A percentile compares a stretch with the other conserved stretches of the same genome.
phyloP scores from a whole-genome alignment of 1,140 invertebrate species.

The Odontomachus brunneus region DNA sequence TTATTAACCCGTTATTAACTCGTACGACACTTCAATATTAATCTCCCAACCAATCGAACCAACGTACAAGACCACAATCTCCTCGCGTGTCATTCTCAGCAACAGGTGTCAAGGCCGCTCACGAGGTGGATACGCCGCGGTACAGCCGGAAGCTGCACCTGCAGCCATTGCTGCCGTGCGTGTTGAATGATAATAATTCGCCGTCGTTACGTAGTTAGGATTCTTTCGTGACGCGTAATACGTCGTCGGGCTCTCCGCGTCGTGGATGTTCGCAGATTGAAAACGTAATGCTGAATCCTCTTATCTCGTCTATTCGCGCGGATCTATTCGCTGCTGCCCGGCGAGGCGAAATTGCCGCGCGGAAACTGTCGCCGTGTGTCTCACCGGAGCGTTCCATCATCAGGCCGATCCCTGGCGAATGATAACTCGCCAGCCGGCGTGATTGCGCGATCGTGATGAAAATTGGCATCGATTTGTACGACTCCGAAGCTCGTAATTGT shows the following conservation, averaged over 20 bases:
- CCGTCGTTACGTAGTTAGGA: constrained; percentile 44
- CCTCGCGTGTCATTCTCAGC: constrained; percentile 11
- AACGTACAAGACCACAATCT: constrained; percentile 37
- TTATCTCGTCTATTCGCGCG: neutral
- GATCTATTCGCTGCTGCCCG: neutral
- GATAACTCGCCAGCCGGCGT: constrained; percentile 11
- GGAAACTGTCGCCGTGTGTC: constrained; percentile 12
- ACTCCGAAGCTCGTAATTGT: too few relatives aligned
- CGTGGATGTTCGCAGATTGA: constrained; percentile 34
- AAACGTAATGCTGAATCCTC: constrained; percentile 26
- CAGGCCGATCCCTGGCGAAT: neutral
- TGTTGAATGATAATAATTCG: constrained; percentile 56
- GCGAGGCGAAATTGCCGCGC: too few relatives aligned
- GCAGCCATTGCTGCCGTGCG: constrained; percentile 5
- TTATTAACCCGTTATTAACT: too few relatives aligned
- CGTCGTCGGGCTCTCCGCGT: constrained; percentile 20
- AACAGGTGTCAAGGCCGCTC: constrained; percentile 51
- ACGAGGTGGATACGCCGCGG: constrained; percentile 28
- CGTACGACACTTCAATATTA: too few relatives aligned
- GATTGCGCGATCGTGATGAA: constrained; percentile 1
- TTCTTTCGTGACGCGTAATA: constrained; percentile 45
- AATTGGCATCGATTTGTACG: neutral
- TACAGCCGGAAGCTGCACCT: constrained; percentile 49
- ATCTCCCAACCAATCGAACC: constrained; percentile 30
- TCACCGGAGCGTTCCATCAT: neutral